Percentiles rank a stretch among this genome's conserved stretches.
Evolutionary conservation across 2,113 vertebrate species (phyloP).

Genomic region (Malurus alboscapulatus): DNA sequence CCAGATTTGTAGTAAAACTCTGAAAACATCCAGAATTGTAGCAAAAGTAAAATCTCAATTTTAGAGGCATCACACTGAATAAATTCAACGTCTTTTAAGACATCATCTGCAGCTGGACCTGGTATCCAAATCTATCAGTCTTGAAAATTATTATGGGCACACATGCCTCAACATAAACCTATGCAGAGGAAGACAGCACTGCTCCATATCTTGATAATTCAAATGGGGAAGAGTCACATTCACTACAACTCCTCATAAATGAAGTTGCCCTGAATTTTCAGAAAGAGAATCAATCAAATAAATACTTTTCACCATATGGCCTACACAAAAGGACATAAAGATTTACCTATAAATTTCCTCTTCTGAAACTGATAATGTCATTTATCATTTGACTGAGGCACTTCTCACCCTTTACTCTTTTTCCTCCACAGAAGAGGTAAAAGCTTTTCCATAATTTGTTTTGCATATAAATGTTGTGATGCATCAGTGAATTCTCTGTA

Average conservation of each 20-base stretch:
- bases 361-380: neutral
- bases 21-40: neutral
- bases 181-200: neutral
- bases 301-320: neutral
- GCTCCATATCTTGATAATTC: neutral
- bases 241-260: neutral
- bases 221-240: neutral
- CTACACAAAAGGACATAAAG: neutral
- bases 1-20: neutral
- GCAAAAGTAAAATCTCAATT: neutral
- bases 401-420: neutral
- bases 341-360: neutral
- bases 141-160: neutral
- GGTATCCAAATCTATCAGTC: neutral
- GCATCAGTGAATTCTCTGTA: neutral
- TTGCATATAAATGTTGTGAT: neutral
- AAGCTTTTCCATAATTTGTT: neutral
- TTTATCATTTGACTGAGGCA: neutral
- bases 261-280: neutral
- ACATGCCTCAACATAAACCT: neutral
- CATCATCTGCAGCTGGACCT: neutral
- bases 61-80: neutral
- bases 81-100: neutral
- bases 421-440: neutral
- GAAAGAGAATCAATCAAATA: neutral